These are phyloP conservation scores for Tiliacea aurago DNA, from an alignment of 2,888 invertebrate genomes.

Conservation along the genomic window DNA sequence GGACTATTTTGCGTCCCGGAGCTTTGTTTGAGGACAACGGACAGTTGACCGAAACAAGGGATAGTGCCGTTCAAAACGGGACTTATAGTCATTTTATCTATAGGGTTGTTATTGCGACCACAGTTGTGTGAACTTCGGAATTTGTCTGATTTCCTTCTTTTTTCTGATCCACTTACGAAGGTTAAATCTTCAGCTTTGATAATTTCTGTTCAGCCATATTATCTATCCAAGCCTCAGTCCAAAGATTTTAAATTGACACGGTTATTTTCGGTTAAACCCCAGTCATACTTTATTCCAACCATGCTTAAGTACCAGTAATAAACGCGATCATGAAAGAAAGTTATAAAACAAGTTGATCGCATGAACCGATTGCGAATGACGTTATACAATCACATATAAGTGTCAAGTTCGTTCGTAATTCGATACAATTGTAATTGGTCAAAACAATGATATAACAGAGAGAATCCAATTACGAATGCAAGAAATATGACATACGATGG, in stretches of 20 bases:
- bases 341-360: constrained; percentile 34
- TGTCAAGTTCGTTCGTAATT: constrained; percentile 69
- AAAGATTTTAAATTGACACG: not conserved
- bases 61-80: too few relatives aligned
- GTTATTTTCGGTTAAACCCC: not conserved
- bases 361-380: constrained; percentile 24
- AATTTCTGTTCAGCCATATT: not conserved
- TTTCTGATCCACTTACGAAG: too few relatives aligned
- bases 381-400: constrained; percentile 48
- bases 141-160: too few relatives aligned
- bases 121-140: too few relatives aligned
- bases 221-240: not conserved
- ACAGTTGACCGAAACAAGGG: too few relatives aligned
- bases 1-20: too few relatives aligned
- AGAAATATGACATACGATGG: not conserved
- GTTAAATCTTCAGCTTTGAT: too few relatives aligned
- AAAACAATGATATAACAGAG: constrained; percentile 9
- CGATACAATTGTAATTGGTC: constrained; percentile 20
- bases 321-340: constrained; percentile 47
- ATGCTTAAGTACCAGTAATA: not conserved
- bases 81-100: too few relatives aligned
- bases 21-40: too few relatives aligned
- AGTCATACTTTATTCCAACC: not conserved
- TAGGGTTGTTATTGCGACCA: too few relatives aligned
- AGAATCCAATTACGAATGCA: constrained; percentile 1